Evolutionary conservation across 2,797 vertebrate species (phyloP), one percentile per base, ranked within the genome.

Genomic region (Mycteria americana): DNA sequence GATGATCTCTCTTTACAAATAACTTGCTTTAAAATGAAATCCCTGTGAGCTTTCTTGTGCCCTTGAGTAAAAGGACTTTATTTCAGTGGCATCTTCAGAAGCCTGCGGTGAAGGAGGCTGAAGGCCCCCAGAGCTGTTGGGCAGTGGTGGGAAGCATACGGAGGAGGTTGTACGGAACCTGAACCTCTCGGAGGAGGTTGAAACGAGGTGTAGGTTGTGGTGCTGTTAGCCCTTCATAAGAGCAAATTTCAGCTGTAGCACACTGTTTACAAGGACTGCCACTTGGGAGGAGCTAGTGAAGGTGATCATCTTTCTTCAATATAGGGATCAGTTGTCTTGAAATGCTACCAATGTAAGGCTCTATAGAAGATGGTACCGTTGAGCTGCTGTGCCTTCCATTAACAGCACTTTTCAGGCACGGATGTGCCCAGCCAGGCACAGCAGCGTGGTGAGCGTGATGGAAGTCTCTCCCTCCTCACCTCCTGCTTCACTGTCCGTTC

Each of bases 11-110:
- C 65, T 85, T 81, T 70, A 78, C 76, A 95, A 85, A 93, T 53
- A 68, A 50, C 65, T 77, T 88, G 70, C 56, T 84, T 82, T 87
- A 85, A 88, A 95, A 92, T 95, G 50, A 74, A 91, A 69, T 63
- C 48, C 43, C 80, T 70, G 35, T 46, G 80, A 89, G 63, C 23
- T 64, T 88, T 78, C 64, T 23, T 56, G 63, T 81, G 80, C 60
- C 80, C 79, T 86, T 8, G 2, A 80, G 89, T 64, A 35, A 73
- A 62, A 82, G 75, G 53, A 21, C 54, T 76, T 95, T 51, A 63
- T 79, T 77, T 75, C 56, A 56, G n/a, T 25, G 72, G 37, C 30
- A 30, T 57, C 74, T 65, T 81, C 39, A 39, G 81, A 50, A 89
- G 68, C 77, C 45, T 53, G 39, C 1, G 48, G 21, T 65, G 88